phyloP scores from a whole-genome alignment of 2,113 vertebrate species.

The Syngnathoides biaculeatus region DNA sequence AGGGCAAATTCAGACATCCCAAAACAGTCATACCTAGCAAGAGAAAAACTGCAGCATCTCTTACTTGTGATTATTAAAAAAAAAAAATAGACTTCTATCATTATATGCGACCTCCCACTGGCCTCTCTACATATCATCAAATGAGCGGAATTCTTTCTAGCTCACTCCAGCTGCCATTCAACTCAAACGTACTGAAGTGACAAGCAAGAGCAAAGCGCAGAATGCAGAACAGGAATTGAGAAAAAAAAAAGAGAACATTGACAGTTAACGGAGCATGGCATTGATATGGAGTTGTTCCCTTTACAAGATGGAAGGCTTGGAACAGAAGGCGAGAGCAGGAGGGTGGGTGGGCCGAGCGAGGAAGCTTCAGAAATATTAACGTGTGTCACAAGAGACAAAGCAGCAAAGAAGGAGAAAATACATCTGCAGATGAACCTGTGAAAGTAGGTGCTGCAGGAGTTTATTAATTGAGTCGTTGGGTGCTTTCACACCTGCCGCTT shows the following conservation, averaged over 20 bases:
- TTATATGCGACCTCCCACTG: constrained; percentile 20
- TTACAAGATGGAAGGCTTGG: constrained; percentile 11
- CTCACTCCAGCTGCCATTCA: constrained; percentile 37
- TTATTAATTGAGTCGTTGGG: constrained; percentile 12
- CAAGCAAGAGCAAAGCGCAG: constrained; percentile 27
- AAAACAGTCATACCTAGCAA: constrained; percentile 2
- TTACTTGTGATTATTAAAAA: constrained; percentile 30
- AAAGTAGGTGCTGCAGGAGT: not conserved
- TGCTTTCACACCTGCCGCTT: not conserved
- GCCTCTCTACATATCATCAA: constrained; percentile 35
- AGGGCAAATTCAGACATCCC: not conserved
- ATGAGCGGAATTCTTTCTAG: constrained; percentile 33
- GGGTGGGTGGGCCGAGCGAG: not conserved
- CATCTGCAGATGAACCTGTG: constrained; percentile 19
- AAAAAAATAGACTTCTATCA: constrained; percentile 24
- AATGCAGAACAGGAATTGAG: constrained; percentile 6
- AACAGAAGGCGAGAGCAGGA: constrained; percentile 4
- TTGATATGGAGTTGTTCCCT: not conserved
- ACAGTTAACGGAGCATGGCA: not conserved
- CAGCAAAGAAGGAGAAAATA: constrained; percentile 10
- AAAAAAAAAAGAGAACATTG: constrained; percentile 2
- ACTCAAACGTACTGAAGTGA: constrained; percentile 34
- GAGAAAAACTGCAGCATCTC: constrained; percentile 3
- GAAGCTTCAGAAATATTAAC: constrained; percentile 19
- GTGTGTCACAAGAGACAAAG: not conserved